phyloP scores from a whole-genome alignment of 1,140 invertebrate genomes.

The Bilobella aurantiaca region DNA sequence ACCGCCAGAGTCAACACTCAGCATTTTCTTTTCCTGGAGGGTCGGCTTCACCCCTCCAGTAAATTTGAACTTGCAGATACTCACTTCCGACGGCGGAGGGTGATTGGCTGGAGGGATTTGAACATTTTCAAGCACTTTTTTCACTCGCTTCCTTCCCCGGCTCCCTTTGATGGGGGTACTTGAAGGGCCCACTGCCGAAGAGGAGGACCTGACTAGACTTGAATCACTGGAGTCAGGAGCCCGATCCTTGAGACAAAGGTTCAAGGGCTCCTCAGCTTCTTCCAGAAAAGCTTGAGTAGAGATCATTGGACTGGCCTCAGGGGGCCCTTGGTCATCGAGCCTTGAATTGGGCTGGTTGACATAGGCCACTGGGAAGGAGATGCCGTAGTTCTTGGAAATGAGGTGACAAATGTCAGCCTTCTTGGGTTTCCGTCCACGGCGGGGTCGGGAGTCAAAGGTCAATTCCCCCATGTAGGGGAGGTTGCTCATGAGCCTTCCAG shows the following conservation, averaged over 20 bases:
- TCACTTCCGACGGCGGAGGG: constrained; percentile 52
- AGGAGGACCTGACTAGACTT: constrained; percentile 18
- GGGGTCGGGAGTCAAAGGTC: constrained; percentile 68
- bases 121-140: not conserved
- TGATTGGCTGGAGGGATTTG: not conserved
- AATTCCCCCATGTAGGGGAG: constrained; percentile 83
- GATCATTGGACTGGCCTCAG: not conserved
- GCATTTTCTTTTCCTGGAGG: constrained; percentile 78
- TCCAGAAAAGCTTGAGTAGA: not conserved
- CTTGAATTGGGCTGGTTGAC: constrained; percentile 21
- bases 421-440: constrained; percentile 73
- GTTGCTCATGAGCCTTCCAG: constrained; percentile 39
- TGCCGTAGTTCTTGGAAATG: constrained; percentile 83
- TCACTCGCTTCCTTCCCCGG: not conserved
- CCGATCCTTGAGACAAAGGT: constrained; percentile 15
- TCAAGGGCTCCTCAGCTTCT: constrained; percentile 15
- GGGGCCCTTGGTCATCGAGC: too few species aligned
- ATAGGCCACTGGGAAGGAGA: constrained; percentile 30
- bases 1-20: constrained; percentile 72
- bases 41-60: constrained; percentile 76
- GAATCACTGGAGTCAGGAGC: constrained; percentile 1
- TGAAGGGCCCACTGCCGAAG: not conserved
- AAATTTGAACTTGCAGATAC: constrained; percentile 87
- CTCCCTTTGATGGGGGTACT: constrained; percentile 16
- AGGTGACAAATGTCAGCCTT: constrained; percentile 80